Evolutionary conservation across 1,140 invertebrate species (phyloP).

Genomic region (Mycetomoellerius zeteki): DNA sequence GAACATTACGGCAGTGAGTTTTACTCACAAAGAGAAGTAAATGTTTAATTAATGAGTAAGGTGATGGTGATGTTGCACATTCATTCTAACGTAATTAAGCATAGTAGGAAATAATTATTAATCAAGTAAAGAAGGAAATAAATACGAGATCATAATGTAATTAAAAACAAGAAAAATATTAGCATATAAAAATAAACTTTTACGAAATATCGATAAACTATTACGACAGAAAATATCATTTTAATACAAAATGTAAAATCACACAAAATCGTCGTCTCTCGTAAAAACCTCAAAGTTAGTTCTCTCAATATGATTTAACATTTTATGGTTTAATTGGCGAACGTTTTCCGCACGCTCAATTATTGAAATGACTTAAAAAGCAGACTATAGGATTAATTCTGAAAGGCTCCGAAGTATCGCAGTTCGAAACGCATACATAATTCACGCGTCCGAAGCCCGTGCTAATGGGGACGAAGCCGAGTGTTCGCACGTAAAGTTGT

Average conservation of each 20-base stretch:
- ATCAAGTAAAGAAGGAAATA: background rate
- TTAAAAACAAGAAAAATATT: background rate
- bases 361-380: background rate
- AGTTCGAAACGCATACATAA: constrained; percentile 62
- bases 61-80: constrained; percentile 26
- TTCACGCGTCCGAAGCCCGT: constrained; percentile 60
- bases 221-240: background rate
- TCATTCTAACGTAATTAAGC: constrained; percentile 11
- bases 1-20: background rate
- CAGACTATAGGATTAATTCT: constrained; percentile 10
- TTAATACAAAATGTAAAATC: background rate
- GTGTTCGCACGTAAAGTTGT: constrained; percentile 59
- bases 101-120: background rate
- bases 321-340: constrained; percentile 19
- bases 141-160: background rate
- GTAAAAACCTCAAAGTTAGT: background rate
- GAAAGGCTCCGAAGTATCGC: constrained; percentile 60
- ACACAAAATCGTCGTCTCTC: background rate
- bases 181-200: background rate
- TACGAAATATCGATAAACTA: background rate
- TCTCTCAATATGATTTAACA: background rate
- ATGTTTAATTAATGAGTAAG: constrained; percentile 26
- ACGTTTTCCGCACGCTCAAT: background rate
- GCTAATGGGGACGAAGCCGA: constrained; percentile 65
- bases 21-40: constrained; percentile 1